Percentiles rank a stretch among this genome's conserved stretches.
phyloP scores from a whole-genome alignment of 1,140 invertebrate species.

The Chrysomallon squamiferum region DNA sequence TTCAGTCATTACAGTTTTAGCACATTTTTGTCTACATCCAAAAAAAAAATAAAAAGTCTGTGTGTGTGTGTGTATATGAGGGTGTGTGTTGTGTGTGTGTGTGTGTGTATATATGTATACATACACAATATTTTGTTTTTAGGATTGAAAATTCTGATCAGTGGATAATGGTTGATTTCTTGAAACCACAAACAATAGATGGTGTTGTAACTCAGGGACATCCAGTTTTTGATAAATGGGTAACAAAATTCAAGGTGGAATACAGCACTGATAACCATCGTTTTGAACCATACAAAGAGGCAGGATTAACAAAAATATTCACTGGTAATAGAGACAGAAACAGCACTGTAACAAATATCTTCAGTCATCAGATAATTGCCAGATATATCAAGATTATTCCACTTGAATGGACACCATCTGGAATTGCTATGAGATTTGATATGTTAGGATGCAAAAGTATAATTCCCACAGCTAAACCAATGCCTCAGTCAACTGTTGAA shows the following conservation, averaged over 20 bases:
- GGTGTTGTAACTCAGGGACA: slow-evolving; percentile 76
- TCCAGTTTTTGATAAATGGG: slow-evolving; percentile 67
- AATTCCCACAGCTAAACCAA: background rate
- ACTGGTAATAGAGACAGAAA: slow-evolving; percentile 26
- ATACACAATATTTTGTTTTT: no score
- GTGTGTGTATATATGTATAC: no score
- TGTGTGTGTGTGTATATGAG: no score
- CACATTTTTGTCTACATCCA: no score
- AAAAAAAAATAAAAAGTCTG: no score
- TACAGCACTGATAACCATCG: slow-evolving; percentile 39
- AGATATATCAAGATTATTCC: slow-evolving; percentile 33
- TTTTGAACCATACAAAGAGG: no score
- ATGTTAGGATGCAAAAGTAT: slow-evolving; percentile 31
- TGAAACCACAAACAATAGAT: slow-evolving; percentile 73
- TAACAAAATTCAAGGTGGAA: slow-evolving; percentile 73
- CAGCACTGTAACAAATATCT: slow-evolving; percentile 15
- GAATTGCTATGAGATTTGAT: slow-evolving; percentile 34
- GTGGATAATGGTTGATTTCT: slow-evolving; percentile 70
- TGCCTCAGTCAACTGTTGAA: background rate
- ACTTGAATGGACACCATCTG: slow-evolving; percentile 15
- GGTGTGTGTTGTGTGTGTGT: no score
- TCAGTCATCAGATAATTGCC: slow-evolving; percentile 15
- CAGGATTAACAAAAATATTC: slow-evolving; percentile 18
- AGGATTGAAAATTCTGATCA: slow-evolving; percentile 10
- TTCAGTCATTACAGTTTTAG: no score